Conservation (phyloP, 2,797 vertebrate genomes). For the Pangasius macronema region DNA sequence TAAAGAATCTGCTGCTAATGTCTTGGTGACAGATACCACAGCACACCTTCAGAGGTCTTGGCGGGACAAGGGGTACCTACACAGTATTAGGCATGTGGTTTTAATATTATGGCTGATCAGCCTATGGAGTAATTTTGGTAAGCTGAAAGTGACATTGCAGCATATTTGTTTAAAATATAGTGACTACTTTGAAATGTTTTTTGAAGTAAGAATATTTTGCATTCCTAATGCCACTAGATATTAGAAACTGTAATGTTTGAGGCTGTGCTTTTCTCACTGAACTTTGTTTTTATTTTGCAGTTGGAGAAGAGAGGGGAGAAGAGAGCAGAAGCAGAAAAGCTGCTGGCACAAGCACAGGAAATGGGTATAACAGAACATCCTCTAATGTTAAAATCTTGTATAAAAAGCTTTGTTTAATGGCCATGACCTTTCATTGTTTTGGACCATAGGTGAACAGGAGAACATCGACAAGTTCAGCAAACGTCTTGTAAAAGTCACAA, state of each 20-base stretch:
- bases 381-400: not conserved
- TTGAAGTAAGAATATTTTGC: not conserved
- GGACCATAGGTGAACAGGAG: conserved; percentile 77
- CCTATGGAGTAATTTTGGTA: no score
- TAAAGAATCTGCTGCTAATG: no score
- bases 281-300: conserved; percentile 54
- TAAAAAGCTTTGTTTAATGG: not conserved
- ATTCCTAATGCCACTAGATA: not conserved
- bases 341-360: conserved; percentile 89
- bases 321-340: conserved; percentile 89
- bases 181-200: not conserved
- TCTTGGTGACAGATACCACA: no score
- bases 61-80: no score
- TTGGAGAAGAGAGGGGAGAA: conserved; percentile 87
- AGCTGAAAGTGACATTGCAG: no score
- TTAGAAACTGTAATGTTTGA: not conserved
- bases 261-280: not conserved
- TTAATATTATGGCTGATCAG: no score
- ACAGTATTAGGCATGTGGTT: no score
- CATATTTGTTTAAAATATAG: no score
- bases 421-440: not conserved
- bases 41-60: no score
- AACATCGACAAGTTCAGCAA: conserved; percentile 93
- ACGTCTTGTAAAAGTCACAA: conserved; percentile 93
- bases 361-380: conserved; percentile 67